Percentiles rank a stretch among this genome's conserved stretches.
These are phyloP conservation scores for Agraylea sexmaculata DNA, from an alignment of 1,140 invertebrate genomes.

Conservation along the genomic window DNA sequence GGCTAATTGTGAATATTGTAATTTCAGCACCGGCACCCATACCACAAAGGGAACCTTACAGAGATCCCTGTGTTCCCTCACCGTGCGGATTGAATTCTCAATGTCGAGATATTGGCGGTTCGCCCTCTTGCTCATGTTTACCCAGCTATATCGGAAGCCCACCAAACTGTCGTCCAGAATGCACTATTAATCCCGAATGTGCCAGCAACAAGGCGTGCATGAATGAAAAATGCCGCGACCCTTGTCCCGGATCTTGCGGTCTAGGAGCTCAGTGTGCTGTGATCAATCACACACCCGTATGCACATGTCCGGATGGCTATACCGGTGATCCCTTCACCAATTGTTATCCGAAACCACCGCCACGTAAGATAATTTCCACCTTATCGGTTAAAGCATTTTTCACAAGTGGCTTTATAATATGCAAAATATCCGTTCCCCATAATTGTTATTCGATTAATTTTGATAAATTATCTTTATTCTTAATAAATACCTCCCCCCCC, in stretches of 20 bases:
- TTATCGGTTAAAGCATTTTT: too few species aligned
- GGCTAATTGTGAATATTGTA: conserved; percentile 69
- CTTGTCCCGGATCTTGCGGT: conserved; percentile 67
- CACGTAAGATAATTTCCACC: conserved; percentile 15
- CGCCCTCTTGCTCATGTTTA: conserved; percentile 55
- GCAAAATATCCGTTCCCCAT: too few species aligned
- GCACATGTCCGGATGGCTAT: conserved; percentile 54
- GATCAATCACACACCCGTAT: conserved; percentile 58
- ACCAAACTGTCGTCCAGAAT: conserved; percentile 62
- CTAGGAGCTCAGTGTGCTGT: conserved; percentile 62
- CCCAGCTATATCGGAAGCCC: conserved; percentile 56
- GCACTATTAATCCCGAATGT: conserved; percentile 61
- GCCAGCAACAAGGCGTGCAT: conserved; percentile 58
- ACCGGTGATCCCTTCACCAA: conserved; percentile 58
- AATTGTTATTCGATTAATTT: too few species aligned
- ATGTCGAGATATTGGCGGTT: conserved; percentile 51
- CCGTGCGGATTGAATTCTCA: conserved; percentile 64
- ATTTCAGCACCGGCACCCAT: conserved; percentile 27
- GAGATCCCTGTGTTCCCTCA: conserved; percentile 51
- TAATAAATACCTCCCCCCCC: too few species aligned
- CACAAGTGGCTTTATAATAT: too few species aligned
- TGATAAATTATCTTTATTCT: too few species aligned
- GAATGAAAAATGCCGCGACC: conserved; percentile 60
- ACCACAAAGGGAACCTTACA: conserved; percentile 23
- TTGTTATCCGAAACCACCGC: conserved; percentile 34